Base-by-base conservation (phyloP, 2,113 vertebrate species). In the Oryctolagus cuniculus region DNA sequence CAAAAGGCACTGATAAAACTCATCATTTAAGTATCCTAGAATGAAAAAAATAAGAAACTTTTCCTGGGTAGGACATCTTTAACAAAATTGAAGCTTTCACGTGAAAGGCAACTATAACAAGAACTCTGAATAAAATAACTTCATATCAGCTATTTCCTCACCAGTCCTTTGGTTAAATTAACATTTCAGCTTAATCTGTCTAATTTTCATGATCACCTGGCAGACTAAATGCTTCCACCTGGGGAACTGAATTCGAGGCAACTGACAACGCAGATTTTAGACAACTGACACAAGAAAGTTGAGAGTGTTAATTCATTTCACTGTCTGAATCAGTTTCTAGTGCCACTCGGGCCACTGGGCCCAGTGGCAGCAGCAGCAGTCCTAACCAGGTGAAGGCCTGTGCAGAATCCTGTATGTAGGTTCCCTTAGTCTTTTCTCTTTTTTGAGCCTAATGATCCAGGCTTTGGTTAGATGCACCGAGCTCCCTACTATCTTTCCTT, bases 1-100 rank as follows among this genome's bases (percentile, higher is more conserved):
- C 29, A 27, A 94, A 88, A 86, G 58, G 31, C 22, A 74, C 27
- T 31, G 12, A 53, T 75, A 81, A 87, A 93, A 96, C n/a, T 82
- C 38, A 79, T 67, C 53, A 44, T 44, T 34, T 88, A 10, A 9
- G 79, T 82, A 53, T 92, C 95, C 70, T 79, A 31, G 25, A 91
- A 92, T 74, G 70, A 88, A 95, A 4, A 87, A 87, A 96, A 87
- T 58, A 63, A 63, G 24, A 87, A 93, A 90, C 16, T 49, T 84
- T 92, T 90, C 67, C 70, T 75, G 25, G 36, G 72, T 5, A 91
- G 69, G 29, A 84, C 34, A 93, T 66, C 44, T 94, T 63, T 80
- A 93, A 92, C 24, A 72, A 92, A 95, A 12, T 4, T 85, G 17
- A 74, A 90, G 93, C 25, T 87, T 93, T 70, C 44, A 87, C 34